Evolutionary conservation across 2,888 invertebrate species (phyloP).

Genomic region (Patella ulyssiponensis): DNA sequence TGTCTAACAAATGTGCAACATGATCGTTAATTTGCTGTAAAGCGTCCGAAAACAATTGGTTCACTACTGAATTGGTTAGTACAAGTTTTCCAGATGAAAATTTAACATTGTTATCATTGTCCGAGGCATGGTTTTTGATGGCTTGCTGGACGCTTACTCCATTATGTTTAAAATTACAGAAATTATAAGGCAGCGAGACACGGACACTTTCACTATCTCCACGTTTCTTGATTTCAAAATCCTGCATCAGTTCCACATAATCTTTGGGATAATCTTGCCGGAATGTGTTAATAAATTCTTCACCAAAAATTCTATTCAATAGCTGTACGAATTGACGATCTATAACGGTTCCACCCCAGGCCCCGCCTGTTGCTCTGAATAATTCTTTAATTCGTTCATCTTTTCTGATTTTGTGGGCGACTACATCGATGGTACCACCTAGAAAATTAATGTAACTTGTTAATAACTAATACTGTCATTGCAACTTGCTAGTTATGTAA

Average conservation of each 20-base stretch:
- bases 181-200: conserved; percentile 63
- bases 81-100: conserved; percentile 66
- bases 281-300: conserved; percentile 57
- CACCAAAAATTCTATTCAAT: conserved; percentile 58
- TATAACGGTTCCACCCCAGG: conserved; percentile 65
- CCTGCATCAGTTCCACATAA: conserved; percentile 61
- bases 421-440: conserved; percentile 67
- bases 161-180: conserved; percentile 61
- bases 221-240: conserved; percentile 65
- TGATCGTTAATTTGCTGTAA: conserved; percentile 53
- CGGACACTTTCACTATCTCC: conserved; percentile 63
- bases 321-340: conserved; percentile 60
- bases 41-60: conserved; percentile 58
- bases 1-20: conserved; percentile 49
- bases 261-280: conserved; percentile 59
- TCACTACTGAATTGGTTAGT: conserved; percentile 55
- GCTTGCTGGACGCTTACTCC: conserved; percentile 59
- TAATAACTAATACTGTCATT: neutral
- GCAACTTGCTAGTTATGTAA: neutral
- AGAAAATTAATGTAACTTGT: conserved; percentile 11
- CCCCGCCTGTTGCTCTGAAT: conserved; percentile 65
- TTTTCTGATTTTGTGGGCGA: conserved; percentile 64
- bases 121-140: conserved; percentile 55
- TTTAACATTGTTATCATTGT: conserved; percentile 53
- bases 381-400: conserved; percentile 61